Evolutionary conservation across 2,797 vertebrate genomes (phyloP).

Genomic region (Uromys caudimaculatus): DNA sequence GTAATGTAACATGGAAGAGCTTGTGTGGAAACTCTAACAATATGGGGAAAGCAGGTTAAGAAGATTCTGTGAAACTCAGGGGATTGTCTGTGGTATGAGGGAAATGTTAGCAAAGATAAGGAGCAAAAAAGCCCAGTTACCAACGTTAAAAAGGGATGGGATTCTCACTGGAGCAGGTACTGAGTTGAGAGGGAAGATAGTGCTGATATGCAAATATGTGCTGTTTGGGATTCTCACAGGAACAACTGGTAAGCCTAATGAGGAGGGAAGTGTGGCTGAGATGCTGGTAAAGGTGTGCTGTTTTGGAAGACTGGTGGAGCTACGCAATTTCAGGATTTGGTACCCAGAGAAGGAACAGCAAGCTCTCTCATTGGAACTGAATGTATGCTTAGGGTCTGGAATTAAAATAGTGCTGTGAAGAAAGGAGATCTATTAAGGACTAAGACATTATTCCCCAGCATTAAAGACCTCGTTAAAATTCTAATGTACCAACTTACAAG

Average conservation of each 20-base stretch:
- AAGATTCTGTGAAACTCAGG: not conserved
- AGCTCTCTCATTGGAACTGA: not conserved
- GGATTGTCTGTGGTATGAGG: not conserved
- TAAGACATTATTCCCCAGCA: not conserved
- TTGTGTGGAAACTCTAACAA: not conserved
- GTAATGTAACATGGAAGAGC: not conserved
- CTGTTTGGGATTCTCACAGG: not conserved
- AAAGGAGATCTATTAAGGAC: not conserved
- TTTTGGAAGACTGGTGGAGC: not conserved
- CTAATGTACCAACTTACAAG: not conserved
- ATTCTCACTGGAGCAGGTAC: not conserved
- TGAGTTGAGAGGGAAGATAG: not conserved
- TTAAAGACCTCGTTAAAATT: not conserved
- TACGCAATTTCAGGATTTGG: not conserved
- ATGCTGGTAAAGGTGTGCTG: not conserved
- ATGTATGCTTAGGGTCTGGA: not conserved
- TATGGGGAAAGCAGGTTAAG: not conserved
- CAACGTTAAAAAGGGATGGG: not conserved
- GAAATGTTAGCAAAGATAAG: not conserved
- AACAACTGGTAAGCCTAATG: not conserved
- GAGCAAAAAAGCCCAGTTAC: not conserved
- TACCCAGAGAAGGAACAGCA: not conserved
- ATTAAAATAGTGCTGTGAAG: not conserved
- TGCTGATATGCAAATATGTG: not conserved
- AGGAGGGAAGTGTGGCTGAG: not conserved